A percentile compares a stretch with the other conserved stretches of the same genome.
phyloP scores from a whole-genome alignment of 2,888 invertebrate species.

The Sipha maydis region DNA sequence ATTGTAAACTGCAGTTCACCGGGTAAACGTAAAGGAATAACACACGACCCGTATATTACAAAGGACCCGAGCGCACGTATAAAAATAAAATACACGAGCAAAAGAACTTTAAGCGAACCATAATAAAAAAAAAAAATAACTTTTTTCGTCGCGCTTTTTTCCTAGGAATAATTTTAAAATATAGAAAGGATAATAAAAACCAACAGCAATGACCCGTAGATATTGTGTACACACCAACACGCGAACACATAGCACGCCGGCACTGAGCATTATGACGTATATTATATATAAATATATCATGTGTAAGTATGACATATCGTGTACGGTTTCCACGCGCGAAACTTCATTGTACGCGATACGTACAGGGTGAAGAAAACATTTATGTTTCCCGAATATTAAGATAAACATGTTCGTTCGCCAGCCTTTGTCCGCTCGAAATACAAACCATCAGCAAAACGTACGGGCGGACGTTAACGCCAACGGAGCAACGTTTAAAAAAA shows the following conservation, averaged over 20 bases:
- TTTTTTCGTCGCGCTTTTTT: conserved; percentile 45
- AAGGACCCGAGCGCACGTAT: neutral
- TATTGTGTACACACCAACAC: neutral
- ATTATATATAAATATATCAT: neutral
- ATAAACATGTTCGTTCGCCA: neutral
- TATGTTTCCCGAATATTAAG: neutral
- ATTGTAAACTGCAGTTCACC: conserved; percentile 1
- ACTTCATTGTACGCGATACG: too few relatives aligned
- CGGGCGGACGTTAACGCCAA: too few relatives aligned
- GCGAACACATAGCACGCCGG: neutral
- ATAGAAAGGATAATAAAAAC: conserved; percentile 52
- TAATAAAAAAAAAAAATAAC: neutral
- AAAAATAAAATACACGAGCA: conserved; percentile 24
- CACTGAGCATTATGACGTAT: neutral
- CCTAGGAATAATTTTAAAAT: conserved; percentile 52
- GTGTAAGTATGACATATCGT: too few relatives aligned
- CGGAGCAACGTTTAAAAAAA: too few relatives aligned
- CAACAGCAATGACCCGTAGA: conserved; percentile 54
- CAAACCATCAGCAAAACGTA: too few relatives aligned
- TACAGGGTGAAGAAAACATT: neutral
- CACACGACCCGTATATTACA: conserved; percentile 16
- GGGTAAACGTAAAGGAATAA: conserved; percentile 24
- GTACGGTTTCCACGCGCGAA: too few relatives aligned
- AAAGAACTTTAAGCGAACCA: conserved; percentile 30
- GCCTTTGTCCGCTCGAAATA: too few relatives aligned